Conservation (phyloP, 1,140 invertebrate genomes). For the Augochlora pura region DNA sequence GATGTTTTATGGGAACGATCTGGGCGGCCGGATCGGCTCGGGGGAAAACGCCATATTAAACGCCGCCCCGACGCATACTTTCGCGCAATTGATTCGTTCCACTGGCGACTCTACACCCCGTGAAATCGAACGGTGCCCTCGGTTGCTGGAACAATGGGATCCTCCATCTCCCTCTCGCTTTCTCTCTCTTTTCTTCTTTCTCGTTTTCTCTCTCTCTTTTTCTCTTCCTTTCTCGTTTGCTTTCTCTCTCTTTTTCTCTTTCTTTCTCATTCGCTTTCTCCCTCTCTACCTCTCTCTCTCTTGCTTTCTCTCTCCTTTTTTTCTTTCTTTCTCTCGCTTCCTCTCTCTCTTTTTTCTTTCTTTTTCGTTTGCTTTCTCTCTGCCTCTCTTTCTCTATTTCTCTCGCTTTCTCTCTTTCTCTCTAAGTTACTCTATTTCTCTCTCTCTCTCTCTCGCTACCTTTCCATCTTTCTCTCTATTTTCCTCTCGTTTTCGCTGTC, state of each 20-base stretch:
- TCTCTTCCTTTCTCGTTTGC: neutral
- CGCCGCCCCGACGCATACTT: slow-evolving; percentile 43
- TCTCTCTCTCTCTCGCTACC: no score
- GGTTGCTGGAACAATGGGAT: slow-evolving; percentile 48
- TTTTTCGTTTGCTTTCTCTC: no score
- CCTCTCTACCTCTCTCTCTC: neutral
- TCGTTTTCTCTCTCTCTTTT: no score
- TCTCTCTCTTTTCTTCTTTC: neutral
- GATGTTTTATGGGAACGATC: slow-evolving; percentile 25
- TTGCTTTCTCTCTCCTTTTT: no score
- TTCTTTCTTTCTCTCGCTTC: no score
- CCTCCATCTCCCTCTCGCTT: slow-evolving; percentile 5
- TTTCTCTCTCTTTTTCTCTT: no score
- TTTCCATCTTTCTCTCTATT: no score
- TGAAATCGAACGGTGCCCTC: slow-evolving; percentile 59
- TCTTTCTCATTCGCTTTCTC: neutral
- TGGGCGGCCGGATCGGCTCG: slow-evolving; percentile 20
- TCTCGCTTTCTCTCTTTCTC: no score
- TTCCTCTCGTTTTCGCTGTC: no score
- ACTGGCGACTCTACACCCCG: slow-evolving; percentile 31
- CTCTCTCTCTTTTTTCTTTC: no score
- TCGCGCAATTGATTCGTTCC: slow-evolving; percentile 59
- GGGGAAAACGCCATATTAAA: slow-evolving; percentile 52
- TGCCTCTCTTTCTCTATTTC: no score
- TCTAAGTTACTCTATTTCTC: neutral